phyloP scores from a whole-genome alignment of 2,113 vertebrate genomes.

The Bubalus kerabau region DNA sequence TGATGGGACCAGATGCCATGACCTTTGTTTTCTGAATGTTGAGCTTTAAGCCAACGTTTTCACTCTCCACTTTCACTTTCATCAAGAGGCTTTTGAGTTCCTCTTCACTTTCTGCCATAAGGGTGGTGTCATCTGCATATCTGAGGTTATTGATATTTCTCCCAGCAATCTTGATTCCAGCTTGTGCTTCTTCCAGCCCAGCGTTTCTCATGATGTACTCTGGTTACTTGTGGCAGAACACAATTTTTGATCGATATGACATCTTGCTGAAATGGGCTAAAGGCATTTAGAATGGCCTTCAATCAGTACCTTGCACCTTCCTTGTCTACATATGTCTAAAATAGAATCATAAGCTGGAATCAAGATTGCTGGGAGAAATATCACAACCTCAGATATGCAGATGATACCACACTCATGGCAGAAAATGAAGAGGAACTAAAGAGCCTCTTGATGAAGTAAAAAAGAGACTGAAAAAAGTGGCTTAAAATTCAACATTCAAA shows the following conservation, averaged over 20 bases:
- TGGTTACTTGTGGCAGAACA: constrained; percentile 1
- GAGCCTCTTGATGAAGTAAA: not conserved
- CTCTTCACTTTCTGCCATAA: too few species aligned
- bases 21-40: too few species aligned
- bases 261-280: not conserved
- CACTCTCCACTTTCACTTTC: too few species aligned
- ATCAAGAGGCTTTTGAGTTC: too few species aligned
- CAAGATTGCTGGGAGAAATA: not conserved
- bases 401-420: not conserved
- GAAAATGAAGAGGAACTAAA: not conserved
- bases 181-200: too few species aligned
- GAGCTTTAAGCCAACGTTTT: too few species aligned
- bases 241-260: not conserved
- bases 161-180: too few species aligned
- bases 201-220: not conserved
- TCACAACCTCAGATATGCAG: not conserved
- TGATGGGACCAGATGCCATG: too few species aligned
- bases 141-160: too few species aligned
- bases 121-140: too few species aligned
- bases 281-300: not conserved
- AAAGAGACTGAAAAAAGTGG: not conserved
- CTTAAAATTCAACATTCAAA: not conserved
- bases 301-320: not conserved
- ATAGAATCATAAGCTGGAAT: not conserved
- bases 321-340: not conserved